Evolutionary conservation across 1,140 invertebrate species (phyloP), one percentile per base, ranked within the genome.

Genomic region (Heliconius hermathena): DNA sequence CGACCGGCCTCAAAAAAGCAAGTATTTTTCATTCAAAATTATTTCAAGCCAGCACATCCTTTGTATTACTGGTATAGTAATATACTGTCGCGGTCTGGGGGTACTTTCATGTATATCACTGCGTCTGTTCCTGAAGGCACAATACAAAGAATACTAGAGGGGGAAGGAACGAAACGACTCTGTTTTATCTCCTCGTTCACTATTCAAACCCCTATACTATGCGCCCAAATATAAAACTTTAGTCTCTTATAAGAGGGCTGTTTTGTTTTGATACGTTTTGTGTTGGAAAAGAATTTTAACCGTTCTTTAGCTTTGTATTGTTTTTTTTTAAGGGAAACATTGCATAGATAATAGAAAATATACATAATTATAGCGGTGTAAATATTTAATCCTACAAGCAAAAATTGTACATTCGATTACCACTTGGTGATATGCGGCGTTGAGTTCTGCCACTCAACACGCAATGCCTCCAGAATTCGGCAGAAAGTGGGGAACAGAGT

Each of bases 121-220:
- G 71, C 36, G 71, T 71, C 70, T 72, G 71, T 38, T 38, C 33
- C 71, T 38, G 71, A 72, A 72, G 71, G 33, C 71, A 72, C 36
- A 72, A 72, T 72, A 72, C 71, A 72, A 72, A 72, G 71, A 72
- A 41, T n/a, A n/a, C 71, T 38, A 72, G 33, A 72, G 36, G 71
- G 71, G 71, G 71, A 72, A 41, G n/a, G n/a, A 72, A 22, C 71
- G 71, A 72, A 72, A 41, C 71, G 71, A 41, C 71, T 72, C 71
- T 72, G 36, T 72, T 72, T 72, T 72, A 72, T 72, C 33, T 72
- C 71, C 71, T 11, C 33, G 36, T 72, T 72, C 33, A 41, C 71
- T 72, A 72, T 72, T 72, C 71, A 72, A 72, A 72, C 71, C 33
- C 36, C 71, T 72, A 72, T 72, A 36, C 71, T 72, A 9, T 72